Base-by-base conservation (phyloP, 2,888 invertebrate genomes). In the Drosophila tripunctata region DNA sequence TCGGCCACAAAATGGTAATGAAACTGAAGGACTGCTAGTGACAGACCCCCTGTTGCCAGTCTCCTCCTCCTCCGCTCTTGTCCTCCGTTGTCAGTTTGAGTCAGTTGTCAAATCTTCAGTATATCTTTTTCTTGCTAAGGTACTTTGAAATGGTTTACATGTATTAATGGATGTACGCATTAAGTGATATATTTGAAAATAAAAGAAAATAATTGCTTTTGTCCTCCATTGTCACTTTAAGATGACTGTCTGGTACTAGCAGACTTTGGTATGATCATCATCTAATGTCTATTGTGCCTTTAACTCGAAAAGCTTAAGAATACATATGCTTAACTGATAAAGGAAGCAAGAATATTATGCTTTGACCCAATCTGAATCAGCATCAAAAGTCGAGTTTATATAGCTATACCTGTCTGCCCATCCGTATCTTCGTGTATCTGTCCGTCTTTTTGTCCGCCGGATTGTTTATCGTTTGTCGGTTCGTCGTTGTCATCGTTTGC, bases 1-100 rank as follows among this genome's bases (percentile, higher is more conserved):
- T 67, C 54, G 60, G 48, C 41, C 56, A 45, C 19, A 52, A 36
- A 51, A 38, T 30, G 40, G 10, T 15, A 19, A 12, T 10, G 31
- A 5, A 21, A 17, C 22, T 30, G 2, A 24, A 7, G 14, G 5
- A 21, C 31, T 36, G 44, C 19, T 50, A 40, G 7, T 30, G 71
- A 33, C 21, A 43, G 21, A 17, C 22, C 21, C 7, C 27, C 31
- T 12, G 4, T n/a, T 12, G 31, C 5, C 31, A 31, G 31, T 27
- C 44, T 24, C 5, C 8, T 4, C n/a, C 2, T 10, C 4, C 4
- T 8, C 12, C 5, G 7, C 7, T 24, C 14, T 19, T 6, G 27
- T 19, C 12, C 61, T 48, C 47, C 48, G 35, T 41, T 41, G 27
- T 55, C 45, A 3, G 33, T 47, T 36, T 5, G 7, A 10, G 4